Conservation (phyloP, 2,113 vertebrate species). For the Clarias magur region DNA sequence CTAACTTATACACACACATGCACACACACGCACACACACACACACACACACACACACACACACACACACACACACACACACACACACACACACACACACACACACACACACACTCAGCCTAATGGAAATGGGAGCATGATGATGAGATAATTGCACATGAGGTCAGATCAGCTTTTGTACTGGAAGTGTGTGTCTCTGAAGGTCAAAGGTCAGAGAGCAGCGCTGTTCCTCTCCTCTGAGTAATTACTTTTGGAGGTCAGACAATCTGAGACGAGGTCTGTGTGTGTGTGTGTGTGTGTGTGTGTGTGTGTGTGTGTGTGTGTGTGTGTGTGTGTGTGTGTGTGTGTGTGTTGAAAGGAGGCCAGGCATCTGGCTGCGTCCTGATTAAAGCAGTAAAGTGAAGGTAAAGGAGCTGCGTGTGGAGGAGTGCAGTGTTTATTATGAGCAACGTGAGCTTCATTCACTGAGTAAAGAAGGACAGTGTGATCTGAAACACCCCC, state of each 20-base stretch:
- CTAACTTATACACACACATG: neutral
- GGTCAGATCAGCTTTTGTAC: neutral
- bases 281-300: neutral
- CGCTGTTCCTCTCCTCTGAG: slow-evolving; percentile 23
- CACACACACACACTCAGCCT: neutral
- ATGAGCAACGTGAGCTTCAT: neutral
- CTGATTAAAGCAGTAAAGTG: slow-evolving; percentile 6
- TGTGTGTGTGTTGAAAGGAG: slow-evolving; percentile 11
- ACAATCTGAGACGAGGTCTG: slow-evolving; percentile 16
- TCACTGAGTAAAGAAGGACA: neutral
- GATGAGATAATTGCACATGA: neutral
- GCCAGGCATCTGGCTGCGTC: slow-evolving; percentile 8
- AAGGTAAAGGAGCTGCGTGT: neutral
- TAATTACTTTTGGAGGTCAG: slow-evolving; percentile 37
- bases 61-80: neutral
- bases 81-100: neutral
- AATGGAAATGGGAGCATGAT: slow-evolving; percentile 3
- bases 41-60: neutral
- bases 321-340: slow-evolving; percentile 11
- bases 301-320: slow-evolving; percentile 14
- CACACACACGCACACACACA: neutral
- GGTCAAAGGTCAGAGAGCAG: slow-evolving; percentile 27
- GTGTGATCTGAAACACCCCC: neutral
- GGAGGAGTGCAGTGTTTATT: neutral
- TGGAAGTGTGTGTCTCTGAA: slow-evolving; percentile 5